A percentile compares a stretch with the other conserved stretches of the same genome.
phyloP scores from a whole-genome alignment of 2,797 vertebrate genomes.

The Xenopus petersii region DNA sequence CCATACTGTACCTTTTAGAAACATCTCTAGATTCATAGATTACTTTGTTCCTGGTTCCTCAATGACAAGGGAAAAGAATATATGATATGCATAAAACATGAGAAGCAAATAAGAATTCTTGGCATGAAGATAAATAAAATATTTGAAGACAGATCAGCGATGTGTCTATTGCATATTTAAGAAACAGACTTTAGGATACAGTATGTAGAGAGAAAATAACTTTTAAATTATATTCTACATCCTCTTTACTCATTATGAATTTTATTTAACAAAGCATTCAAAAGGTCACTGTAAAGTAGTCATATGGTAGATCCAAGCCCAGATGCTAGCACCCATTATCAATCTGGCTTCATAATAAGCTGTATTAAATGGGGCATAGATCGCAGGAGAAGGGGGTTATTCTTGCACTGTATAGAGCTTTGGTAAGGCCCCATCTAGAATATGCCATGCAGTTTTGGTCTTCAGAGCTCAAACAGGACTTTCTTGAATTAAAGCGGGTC shows the following conservation, averaged over 20 bases:
- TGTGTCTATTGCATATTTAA: constrained; percentile 5
- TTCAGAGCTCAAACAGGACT: too few relatives aligned
- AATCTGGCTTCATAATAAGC: too few relatives aligned
- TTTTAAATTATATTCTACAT: constrained; percentile 17
- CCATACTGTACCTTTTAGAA: background rate
- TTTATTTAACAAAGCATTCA: too few relatives aligned
- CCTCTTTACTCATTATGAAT: background rate
- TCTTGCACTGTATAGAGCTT: too few relatives aligned
- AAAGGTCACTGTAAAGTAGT: too few relatives aligned
- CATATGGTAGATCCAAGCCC: too few relatives aligned
- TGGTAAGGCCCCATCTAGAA: too few relatives aligned
- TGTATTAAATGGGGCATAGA: too few relatives aligned
- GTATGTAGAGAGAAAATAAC: constrained; percentile 6
- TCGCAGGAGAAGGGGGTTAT: too few relatives aligned
- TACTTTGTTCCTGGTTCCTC: background rate
- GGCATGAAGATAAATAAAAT: constrained; percentile 21
- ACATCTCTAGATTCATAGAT: background rate
- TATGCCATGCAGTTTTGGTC: too few relatives aligned
- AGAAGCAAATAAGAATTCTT: constrained; percentile 18
- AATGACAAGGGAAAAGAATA: background rate
- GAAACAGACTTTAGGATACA: constrained; percentile 19
- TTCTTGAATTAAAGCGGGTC: too few relatives aligned
- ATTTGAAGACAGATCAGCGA: constrained; percentile 16
- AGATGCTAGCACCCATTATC: too few relatives aligned
- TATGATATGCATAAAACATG: constrained; percentile 34